Percentiles rank a stretch among this genome's conserved stretches.
Evolutionary conservation across 1,140 invertebrate species (phyloP).

Genomic region (Scylla paramamosain): DNA sequence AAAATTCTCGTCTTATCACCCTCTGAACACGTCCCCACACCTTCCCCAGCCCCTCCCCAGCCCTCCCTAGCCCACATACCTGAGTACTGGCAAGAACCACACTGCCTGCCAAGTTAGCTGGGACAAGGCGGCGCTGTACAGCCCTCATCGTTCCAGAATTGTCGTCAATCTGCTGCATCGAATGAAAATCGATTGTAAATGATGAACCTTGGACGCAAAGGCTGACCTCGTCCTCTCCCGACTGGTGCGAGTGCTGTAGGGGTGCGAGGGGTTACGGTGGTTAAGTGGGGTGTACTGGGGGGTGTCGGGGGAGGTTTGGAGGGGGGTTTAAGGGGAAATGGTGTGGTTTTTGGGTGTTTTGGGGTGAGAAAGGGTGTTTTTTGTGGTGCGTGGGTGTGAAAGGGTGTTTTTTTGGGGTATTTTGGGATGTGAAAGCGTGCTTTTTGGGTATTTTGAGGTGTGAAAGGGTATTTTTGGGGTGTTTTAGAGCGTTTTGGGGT

Average conservation of each 20-base stretch:
- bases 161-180: slow-evolving; percentile 99
- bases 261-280: neutral
- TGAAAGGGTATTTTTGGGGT: no score
- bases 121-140: slow-evolving; percentile 86
- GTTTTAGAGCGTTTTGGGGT: no score
- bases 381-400: no score
- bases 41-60: neutral
- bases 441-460: no score
- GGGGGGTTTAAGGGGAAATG: no score
- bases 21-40: neutral
- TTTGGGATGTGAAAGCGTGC: no score
- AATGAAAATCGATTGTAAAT: slow-evolving; percentile 97
- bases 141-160: slow-evolving; percentile 95
- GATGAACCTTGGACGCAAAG: slow-evolving; percentile 94
- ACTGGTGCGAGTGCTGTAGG: slow-evolving; percentile 92
- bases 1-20: no score
- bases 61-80: neutral
- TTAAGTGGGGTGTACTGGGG: no score
- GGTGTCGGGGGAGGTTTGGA: no score
- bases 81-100: slow-evolving; percentile 59
- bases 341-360: no score
- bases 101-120: slow-evolving; percentile 59
- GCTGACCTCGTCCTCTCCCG: slow-evolving; percentile 96
- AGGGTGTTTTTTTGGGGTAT: no score
- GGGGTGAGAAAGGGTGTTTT: no score